phyloP scores from a whole-genome alignment of 2,888 invertebrate genomes.

The Galerucella pusilla region DNA sequence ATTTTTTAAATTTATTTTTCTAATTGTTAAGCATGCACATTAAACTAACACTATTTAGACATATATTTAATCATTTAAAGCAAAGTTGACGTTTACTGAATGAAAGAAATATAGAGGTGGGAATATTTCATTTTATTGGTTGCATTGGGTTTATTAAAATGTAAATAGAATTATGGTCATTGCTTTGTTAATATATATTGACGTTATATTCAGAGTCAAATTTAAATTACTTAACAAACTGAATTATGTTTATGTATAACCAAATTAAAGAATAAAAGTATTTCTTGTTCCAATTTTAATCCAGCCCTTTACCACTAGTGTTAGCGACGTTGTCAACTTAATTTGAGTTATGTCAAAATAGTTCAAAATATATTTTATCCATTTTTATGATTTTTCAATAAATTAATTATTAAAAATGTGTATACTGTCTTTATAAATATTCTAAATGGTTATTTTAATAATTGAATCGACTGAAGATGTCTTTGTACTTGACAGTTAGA shows the following conservation, averaged over 20 bases:
- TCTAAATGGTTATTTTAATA: neutral
- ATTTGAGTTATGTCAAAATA: neutral
- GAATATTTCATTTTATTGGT: constrained; percentile 1
- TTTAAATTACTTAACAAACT: neutral
- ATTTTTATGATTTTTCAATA: neutral
- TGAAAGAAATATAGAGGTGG: constrained; percentile 14
- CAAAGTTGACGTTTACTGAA: constrained; percentile 12
- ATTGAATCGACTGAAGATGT: neutral
- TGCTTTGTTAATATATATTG: neutral
- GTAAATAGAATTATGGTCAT: neutral
- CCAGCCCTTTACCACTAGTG: neutral
- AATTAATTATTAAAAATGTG: neutral
- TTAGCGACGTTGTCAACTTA: constrained; percentile 2
- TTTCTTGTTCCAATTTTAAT: neutral
- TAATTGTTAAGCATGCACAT: neutral
- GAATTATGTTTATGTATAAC: neutral
- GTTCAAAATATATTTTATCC: neutral
- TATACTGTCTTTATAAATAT: neutral
- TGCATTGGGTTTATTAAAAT: neutral
- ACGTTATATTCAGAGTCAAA: neutral
- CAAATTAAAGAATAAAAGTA: neutral
- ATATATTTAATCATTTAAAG: constrained; percentile 8
- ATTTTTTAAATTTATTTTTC: constrained; percentile 23
- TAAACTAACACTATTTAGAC: constrained; percentile 14
- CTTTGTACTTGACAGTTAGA: neutral